phyloP scores from a whole-genome alignment of 2,113 vertebrate genomes.

The Melanerpes formicivorus region DNA sequence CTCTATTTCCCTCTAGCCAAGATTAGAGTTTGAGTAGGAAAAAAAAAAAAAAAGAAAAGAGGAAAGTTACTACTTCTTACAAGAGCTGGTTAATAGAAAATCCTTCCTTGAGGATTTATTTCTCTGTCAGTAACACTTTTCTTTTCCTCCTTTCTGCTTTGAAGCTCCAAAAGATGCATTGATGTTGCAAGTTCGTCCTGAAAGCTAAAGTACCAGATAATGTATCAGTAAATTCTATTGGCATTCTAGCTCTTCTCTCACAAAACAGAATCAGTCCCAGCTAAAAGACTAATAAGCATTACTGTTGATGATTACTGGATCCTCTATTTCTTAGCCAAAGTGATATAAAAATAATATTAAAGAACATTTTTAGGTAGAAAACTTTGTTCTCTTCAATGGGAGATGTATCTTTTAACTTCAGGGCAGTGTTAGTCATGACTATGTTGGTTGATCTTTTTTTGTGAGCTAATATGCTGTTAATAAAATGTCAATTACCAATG shows the following conservation, averaged over 20 bases:
- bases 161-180: not conserved
- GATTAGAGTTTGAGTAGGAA: not conserved
- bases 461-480: constrained; percentile 38
- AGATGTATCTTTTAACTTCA: not conserved
- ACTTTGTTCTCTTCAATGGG: not conserved
- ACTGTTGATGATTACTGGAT: not conserved
- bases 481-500: constrained; percentile 30
- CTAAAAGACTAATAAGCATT: not conserved
- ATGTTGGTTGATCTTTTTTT: not conserved
- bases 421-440: not conserved
- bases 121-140: not conserved
- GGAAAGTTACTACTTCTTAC: not conserved
- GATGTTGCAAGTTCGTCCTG: not conserved
- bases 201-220: not conserved
- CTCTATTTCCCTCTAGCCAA: not conserved
- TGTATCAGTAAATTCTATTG: not conserved
- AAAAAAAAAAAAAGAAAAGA: not conserved
- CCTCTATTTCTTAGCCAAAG: not conserved
- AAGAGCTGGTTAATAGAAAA: not conserved
- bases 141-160: not conserved
- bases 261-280: not conserved
- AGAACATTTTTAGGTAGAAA: not conserved
- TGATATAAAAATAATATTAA: not conserved
- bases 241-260: fast-evolving
- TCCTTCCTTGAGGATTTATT: not conserved